Base-by-base conservation (phyloP, 2,113 vertebrate genomes). In the Cricetomys ansorgei region DNA sequence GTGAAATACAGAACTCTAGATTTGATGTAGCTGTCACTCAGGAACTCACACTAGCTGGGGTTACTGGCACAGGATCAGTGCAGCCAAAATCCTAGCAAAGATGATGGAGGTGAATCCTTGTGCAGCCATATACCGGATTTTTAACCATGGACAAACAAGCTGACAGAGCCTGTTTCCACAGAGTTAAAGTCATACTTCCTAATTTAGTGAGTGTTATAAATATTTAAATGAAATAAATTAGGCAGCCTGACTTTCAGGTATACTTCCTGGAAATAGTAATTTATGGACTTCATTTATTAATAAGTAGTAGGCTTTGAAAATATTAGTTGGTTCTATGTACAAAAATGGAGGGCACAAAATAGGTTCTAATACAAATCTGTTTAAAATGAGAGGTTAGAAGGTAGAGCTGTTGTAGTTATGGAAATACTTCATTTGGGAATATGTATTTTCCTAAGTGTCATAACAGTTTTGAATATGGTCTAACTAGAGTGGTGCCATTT, bases 371-470 rank as follows among this genome's bases (percentile, higher is more conserved):
- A 89, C 62, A 73, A 94, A 64, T 76, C 12, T 86, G 23, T 92
- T 91, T 48, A 70, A 90, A 94, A 84, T 80, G 29, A 96, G 12
- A 89, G 16, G 73, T 87, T 81, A 59, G 88, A 16, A 95, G 64
- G 7, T 40, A 89, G 92, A 4, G 3, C 21, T 70, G 34, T 31
- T 85, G 81, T 81, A 75, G 31, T 62, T 94, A 4, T 94, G 43
- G 88, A 94, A 94, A 73, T 88, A 90, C 81, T 92, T 91, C 50
- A 92, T 89, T 95, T 94, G 34, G 50, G 67, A 76, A 92, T 64
- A 55, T 19, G 0, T 89, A 29, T 90, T 89, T 53, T 83, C 27
- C 31, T 43, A 91, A 86, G 10, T 7, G 57, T 62, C n/a, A 10
- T 89, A 83, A 64, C 15, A 95, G 59, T 80, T 94, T 89, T 89